Conservation (phyloP, 37 sponge, comb jelly and placozoan species). For the Chondrosia reniformis region DNA sequence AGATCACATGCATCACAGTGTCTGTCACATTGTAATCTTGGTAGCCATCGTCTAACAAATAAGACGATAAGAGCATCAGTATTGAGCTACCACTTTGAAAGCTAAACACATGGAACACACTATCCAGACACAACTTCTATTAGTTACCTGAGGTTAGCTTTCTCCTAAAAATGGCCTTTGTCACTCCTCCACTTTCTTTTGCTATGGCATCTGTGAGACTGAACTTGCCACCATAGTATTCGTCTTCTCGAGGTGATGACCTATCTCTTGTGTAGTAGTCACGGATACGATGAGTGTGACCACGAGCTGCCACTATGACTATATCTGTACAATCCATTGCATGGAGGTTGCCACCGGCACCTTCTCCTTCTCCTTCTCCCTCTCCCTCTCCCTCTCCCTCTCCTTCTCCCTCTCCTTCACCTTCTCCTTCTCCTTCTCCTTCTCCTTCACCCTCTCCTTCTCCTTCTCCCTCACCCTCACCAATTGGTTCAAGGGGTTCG, state of each 20-base stretch:
- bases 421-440: slow-evolving; percentile 12
- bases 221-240: slow-evolving; percentile 25
- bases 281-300: slow-evolving; percentile 12
- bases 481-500: not conserved
- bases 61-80: not conserved
- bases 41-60: slow-evolving; percentile 12
- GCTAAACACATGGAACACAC: not conserved
- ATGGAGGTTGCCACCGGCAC: slow-evolving; percentile 27
- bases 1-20: slow-evolving; percentile 24
- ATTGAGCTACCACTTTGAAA: not conserved
- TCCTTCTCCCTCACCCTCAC: slow-evolving; percentile 1
- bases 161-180: slow-evolving; percentile 9
- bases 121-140: not conserved
- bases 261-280: slow-evolving; percentile 51
- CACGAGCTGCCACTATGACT: slow-evolving; percentile 24
- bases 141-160: not conserved
- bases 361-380: slow-evolving; percentile 7
- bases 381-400: slow-evolving; percentile 7
- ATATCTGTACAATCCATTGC: slow-evolving; percentile 53
- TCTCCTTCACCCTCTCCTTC: slow-evolving; percentile 14
- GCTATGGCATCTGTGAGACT: slow-evolving; percentile 33
- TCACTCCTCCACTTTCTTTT: slow-evolving; percentile 19
- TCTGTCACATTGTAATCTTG: slow-evolving; percentile 10
- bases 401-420: not conserved
- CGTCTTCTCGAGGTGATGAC: slow-evolving; percentile 27